phyloP scores from a whole-genome alignment of 2,797 vertebrate species.

The Schizothorax lantsangensis region DNA sequence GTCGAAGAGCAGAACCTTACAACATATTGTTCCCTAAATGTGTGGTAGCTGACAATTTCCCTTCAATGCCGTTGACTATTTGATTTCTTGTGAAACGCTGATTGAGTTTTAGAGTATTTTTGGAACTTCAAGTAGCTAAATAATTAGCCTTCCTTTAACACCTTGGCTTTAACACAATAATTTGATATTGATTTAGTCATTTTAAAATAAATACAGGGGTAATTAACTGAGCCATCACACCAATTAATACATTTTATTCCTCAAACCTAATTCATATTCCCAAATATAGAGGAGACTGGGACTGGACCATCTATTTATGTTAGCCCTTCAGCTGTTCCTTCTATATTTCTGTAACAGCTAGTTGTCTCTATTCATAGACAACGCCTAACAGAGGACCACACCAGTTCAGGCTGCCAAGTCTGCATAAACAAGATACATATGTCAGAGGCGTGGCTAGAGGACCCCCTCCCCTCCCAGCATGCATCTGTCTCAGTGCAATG shows the following conservation, averaged over 20 bases:
- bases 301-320: background rate
- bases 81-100: background rate
- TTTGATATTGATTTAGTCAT: background rate
- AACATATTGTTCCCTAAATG: too few relatives aligned
- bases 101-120: background rate
- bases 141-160: background rate
- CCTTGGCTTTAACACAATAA: background rate
- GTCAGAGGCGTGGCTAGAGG: background rate
- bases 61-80: background rate
- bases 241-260: background rate
- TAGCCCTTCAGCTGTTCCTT: conserved; percentile 26
- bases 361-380: background rate
- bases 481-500: conserved; percentile 25
- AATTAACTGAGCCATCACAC: background rate
- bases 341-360: background rate
- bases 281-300: background rate
- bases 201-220: background rate
- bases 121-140: background rate
- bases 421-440: conserved; percentile 19
- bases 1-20: background rate
- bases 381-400: background rate
- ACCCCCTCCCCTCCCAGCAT: conserved; percentile 51
- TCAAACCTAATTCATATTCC: background rate
- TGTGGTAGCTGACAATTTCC: background rate
- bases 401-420: background rate